Evolutionary conservation across 2,113 vertebrate species (phyloP), one percentile per base, ranked within the genome.

Genomic region (Pachycephala philippinensis): DNA sequence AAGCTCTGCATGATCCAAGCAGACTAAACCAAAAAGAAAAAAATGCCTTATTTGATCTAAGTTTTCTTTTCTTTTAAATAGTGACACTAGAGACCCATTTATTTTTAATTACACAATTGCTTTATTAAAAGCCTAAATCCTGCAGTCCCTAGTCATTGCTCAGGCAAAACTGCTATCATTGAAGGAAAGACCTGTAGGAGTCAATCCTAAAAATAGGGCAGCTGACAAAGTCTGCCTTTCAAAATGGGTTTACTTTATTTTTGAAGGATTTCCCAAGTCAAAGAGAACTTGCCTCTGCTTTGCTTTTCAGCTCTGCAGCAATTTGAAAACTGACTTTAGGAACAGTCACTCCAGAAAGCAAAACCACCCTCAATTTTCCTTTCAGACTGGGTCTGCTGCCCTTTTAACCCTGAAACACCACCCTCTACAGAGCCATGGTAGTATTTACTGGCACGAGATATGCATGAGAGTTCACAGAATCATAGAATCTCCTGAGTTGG

Each of bases 81-180:
- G 94, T 96, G 93, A 96, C 96, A 95, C 93, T 88, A 96, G 94
- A 95, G 94, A 96, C 96, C 96, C 83, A 91, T 96, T 97, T 96
- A 96, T 96, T 97, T 97, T 97, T 97, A 96, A 97, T 97, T 94
- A 96, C 94, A 96, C 94, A 94, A 94, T 97, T 96, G 87, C 96
- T 97, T 96, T 85, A 93, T 96, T 96, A 97, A 96, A 92, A 96
- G 90, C 79, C 93, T 93, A 95, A 96, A 97, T 95, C 89, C 79
- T 89, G 86, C 89, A 90, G 64, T 95, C 94, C 93, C 96, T 89
- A 91, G 91, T 93, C 94, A 95, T 96, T 82, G 93, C 87, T 95
- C 54, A 92, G 88, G 95, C 94, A 96, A 93, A 92, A 93, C 69
- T 93, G 84, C 63, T 86, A 89, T 94, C 96, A 89, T 74, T 74